phyloP scores from a whole-genome alignment of 2,113 vertebrate species.

The Cyanocitta stelleri region DNA sequence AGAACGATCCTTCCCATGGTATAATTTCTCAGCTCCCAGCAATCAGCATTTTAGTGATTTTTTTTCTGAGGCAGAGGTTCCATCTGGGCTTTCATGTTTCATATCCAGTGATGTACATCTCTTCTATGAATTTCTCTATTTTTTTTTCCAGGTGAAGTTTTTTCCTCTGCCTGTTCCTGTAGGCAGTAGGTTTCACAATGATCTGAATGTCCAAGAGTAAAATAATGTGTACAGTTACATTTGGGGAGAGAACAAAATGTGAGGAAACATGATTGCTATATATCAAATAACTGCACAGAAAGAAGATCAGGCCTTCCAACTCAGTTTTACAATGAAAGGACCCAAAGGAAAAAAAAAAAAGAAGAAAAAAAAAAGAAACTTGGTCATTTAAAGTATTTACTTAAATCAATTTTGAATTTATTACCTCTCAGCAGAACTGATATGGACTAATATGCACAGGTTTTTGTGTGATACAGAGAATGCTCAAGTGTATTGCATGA shows the following conservation, averaged over 20 bases:
- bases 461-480: background rate
- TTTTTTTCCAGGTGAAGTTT: slow-evolving; percentile 5
- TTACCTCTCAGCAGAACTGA: background rate
- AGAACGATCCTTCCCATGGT: slow-evolving; percentile 27
- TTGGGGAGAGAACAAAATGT: background rate
- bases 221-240: background rate
- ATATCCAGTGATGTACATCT: slow-evolving; percentile 29
- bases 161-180: background rate
- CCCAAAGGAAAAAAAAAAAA: background rate
- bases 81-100: slow-evolving; percentile 29
- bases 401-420: background rate
- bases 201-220: background rate
- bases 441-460: background rate
- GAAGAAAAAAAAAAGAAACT: background rate
- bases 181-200: background rate
- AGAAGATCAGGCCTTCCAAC: background rate
- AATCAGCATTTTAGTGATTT: slow-evolving; percentile 11
- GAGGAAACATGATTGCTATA: background rate
- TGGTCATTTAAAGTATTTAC: background rate
- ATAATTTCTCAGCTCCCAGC: slow-evolving; percentile 41
- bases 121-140: slow-evolving; percentile 4
- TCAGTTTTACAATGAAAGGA: background rate
- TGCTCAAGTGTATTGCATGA: background rate
- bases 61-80: slow-evolving; percentile 22
- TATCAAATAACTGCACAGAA: background rate